phyloP scores from a whole-genome alignment of 2,113 vertebrate genomes.

The Accipiter virgatus region DNA sequence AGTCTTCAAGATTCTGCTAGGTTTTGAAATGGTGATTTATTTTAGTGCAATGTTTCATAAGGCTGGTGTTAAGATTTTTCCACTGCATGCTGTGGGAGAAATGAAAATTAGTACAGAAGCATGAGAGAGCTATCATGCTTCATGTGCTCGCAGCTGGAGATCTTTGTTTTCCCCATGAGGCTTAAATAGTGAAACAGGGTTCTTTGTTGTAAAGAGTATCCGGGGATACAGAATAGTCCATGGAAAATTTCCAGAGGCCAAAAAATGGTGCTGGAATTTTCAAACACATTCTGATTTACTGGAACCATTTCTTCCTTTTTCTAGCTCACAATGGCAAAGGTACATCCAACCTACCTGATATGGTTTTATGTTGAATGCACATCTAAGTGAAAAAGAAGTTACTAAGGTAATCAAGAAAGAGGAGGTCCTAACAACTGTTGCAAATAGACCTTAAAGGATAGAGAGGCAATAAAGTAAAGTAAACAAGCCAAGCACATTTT shows the following conservation, averaged over 20 bases:
- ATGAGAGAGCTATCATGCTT: not conserved
- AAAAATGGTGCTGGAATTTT: not conserved
- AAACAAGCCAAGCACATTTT: not conserved
- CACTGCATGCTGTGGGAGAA: not conserved
- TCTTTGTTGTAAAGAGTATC: not conserved
- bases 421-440: not conserved
- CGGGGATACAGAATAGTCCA: not conserved
- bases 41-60: not conserved
- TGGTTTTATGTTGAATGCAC: not conserved
- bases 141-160: not conserved
- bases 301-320: not conserved
- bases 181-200: not conserved
- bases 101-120: not conserved
- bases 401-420: not conserved
- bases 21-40: not conserved
- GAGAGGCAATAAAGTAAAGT: not conserved
- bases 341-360: not conserved
- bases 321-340: not conserved
- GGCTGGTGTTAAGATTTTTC: not conserved
- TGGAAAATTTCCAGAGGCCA: not conserved
- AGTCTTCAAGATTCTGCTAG: not conserved
- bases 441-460: not conserved
- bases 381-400: not conserved
- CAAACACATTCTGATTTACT: not conserved
- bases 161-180: not conserved